These are phyloP conservation scores for Pseudanteris insignis DNA, from an alignment of 2,888 invertebrate genomes.

Conservation along the genomic window DNA sequence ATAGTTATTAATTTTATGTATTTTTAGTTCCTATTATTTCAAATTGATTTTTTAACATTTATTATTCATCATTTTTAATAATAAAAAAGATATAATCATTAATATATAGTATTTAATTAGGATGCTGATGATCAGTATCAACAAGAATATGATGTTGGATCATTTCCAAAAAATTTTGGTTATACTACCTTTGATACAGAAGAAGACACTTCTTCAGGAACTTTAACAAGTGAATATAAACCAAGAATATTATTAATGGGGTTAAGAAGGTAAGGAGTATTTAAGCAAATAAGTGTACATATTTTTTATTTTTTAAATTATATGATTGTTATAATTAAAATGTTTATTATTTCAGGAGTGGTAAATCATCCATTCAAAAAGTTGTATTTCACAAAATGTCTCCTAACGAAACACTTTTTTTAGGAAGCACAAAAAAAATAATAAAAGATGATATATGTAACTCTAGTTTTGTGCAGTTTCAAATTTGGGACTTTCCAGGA, in stretches of 20 bases:
- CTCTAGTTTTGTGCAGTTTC: conserved; percentile 97
- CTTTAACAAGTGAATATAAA: conserved; percentile 77
- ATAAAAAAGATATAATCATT: too few relatives aligned
- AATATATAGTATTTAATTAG: conserved; percentile 39
- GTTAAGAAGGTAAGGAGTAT: conserved; percentile 83
- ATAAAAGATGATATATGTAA: conserved; percentile 98
- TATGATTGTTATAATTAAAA: too few relatives aligned
- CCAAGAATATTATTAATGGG: conserved; percentile 96
- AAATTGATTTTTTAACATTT: too few relatives aligned
- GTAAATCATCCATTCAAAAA: conserved; percentile 99
- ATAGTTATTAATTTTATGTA: too few relatives aligned
- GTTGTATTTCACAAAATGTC: conserved; percentile 99
- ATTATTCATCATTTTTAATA: too few relatives aligned
- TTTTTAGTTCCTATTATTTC: too few relatives aligned
- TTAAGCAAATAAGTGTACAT: too few relatives aligned
- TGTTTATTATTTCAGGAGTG: conserved; percentile 79
- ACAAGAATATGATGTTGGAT: conserved; percentile 70
- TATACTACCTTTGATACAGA: conserved; percentile 90
- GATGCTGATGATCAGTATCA: conserved; percentile 68
- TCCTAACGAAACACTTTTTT: conserved; percentile 97
- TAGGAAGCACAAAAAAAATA: conserved; percentile 98
- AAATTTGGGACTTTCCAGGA: conserved; percentile 99
- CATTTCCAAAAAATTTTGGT: conserved; percentile 92
- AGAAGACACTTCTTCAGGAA: conserved; percentile 72
- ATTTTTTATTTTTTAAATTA: neutral